Percentiles rank a stretch among this genome's conserved stretches.
These are phyloP conservation scores for Cyclura pinguis DNA, from an alignment of 2,797 vertebrate genomes.

Conservation along the genomic window DNA sequence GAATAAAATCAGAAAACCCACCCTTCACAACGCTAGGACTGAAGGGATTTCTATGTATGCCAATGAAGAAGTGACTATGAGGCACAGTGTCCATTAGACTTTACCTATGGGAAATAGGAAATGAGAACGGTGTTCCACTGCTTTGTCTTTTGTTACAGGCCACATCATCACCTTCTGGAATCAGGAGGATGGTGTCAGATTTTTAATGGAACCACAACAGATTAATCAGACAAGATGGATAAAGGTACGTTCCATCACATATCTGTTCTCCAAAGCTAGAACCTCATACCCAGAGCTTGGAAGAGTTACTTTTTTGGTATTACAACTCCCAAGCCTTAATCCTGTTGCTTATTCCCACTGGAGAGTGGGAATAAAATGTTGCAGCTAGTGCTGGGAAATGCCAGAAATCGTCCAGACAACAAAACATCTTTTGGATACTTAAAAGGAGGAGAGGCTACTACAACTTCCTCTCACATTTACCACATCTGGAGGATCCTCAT, in stretches of 20 bases:
- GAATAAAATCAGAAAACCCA: constrained; percentile 25
- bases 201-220: neutral
- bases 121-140: neutral
- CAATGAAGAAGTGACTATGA: neutral
- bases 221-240: neutral
- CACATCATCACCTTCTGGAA: neutral
- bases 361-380: too few species aligned
- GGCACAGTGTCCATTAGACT: neutral
- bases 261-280: neutral
- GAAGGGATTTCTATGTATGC: neutral
- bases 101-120: neutral
- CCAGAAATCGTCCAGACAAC: too few species aligned
- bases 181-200: neutral
- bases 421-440: too few species aligned
- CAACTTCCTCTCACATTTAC: too few species aligned
- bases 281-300: neutral
- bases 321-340: neutral
- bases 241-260: neutral
- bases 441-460: too few species aligned
- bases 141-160: neutral
- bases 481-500: too few species aligned
- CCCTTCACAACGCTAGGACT: neutral
- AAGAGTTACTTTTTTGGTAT: neutral
- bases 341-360: too few species aligned
- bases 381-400: too few species aligned